phyloP scores from a whole-genome alignment of 2,113 vertebrate genomes.

The Pitta sordida region DNA sequence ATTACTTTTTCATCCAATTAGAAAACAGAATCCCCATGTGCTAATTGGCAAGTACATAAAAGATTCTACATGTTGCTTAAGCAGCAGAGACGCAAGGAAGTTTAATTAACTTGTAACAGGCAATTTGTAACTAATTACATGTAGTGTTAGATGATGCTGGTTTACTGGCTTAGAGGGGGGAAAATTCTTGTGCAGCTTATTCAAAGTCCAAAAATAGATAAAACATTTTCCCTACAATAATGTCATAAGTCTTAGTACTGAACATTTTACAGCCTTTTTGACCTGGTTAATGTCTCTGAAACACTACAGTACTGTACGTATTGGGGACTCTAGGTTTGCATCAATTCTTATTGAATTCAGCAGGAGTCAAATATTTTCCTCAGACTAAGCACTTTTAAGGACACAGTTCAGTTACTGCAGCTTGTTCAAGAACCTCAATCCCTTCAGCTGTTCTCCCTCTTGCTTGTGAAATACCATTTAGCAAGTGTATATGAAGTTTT shows the following conservation, averaged over 20 bases:
- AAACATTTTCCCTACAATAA: background rate
- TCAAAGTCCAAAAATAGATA: slow-evolving; percentile 8
- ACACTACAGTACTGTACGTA: background rate
- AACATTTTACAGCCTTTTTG: background rate
- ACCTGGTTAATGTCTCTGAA: background rate
- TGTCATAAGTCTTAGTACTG: background rate
- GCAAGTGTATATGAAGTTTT: background rate
- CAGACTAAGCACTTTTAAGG: background rate
- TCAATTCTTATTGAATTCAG: background rate
- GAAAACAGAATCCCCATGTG: slow-evolving; percentile 56
- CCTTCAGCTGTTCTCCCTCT: background rate
- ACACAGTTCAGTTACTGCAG: background rate
- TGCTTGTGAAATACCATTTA: background rate
- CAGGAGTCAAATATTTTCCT: background rate
- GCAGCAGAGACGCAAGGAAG: slow-evolving; percentile 54
- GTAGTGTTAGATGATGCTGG: slow-evolving; percentile 40
- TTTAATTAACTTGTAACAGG: slow-evolving; percentile 68
- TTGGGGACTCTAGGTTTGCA: background rate
- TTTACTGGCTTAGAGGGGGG: background rate
- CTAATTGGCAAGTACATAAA: slow-evolving; percentile 68
- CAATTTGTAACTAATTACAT: slow-evolving; percentile 71
- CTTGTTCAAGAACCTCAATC: background rate
- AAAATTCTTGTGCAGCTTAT: background rate
- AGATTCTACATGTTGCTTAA: slow-evolving; percentile 63
- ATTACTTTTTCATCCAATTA: slow-evolving; percentile 68